phyloP scores from a whole-genome alignment of 2,797 vertebrate species.

The Hydrocynus forskahlii region DNA sequence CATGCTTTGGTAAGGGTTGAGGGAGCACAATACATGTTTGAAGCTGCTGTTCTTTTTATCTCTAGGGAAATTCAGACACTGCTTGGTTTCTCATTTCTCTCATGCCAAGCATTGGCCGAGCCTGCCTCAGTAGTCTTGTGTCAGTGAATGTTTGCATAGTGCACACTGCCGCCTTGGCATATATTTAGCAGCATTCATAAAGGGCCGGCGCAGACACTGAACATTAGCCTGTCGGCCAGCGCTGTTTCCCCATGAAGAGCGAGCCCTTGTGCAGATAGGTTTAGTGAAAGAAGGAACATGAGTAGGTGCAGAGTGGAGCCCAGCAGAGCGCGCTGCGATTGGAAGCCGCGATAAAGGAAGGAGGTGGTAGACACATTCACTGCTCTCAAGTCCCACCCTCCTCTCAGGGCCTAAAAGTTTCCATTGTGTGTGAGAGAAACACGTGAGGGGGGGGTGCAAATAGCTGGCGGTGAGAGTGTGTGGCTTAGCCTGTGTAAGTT shows the following conservation, averaged over 20 bases:
- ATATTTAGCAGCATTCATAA: conserved; percentile 79
- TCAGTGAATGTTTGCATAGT: conserved; percentile 69
- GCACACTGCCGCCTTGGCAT: conserved; percentile 64
- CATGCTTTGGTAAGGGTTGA: conserved; percentile 2
- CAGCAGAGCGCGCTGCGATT: conserved; percentile 70
- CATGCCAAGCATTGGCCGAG: conserved; percentile 49
- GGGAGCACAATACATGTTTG: conserved; percentile 36
- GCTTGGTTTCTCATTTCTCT: conserved; percentile 42
- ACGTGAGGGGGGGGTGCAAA: conserved; percentile 60
- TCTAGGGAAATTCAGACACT: conserved; percentile 42
- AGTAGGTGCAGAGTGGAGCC: conserved; percentile 60
- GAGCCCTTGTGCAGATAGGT: conserved; percentile 46
- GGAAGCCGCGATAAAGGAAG: conserved; percentile 73
- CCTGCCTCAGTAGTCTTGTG: conserved; percentile 52
- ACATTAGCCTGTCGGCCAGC: conserved; percentile 56
- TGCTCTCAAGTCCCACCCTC: conserved; percentile 69
- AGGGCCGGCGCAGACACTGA: conserved; percentile 51
- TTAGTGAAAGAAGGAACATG: conserved; percentile 54
- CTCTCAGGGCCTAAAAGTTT: conserved; percentile 81
- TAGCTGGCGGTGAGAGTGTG: conserved; percentile 42
- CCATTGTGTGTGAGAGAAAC: conserved; percentile 80
- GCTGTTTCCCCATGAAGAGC: conserved; percentile 55
- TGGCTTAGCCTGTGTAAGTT: conserved; percentile 60
- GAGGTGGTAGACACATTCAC: conserved; percentile 55
- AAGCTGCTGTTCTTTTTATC: conserved; percentile 41